Base-by-base conservation (phyloP, 2,797 vertebrate genomes). In the Cirrhinus molitorella region DNA sequence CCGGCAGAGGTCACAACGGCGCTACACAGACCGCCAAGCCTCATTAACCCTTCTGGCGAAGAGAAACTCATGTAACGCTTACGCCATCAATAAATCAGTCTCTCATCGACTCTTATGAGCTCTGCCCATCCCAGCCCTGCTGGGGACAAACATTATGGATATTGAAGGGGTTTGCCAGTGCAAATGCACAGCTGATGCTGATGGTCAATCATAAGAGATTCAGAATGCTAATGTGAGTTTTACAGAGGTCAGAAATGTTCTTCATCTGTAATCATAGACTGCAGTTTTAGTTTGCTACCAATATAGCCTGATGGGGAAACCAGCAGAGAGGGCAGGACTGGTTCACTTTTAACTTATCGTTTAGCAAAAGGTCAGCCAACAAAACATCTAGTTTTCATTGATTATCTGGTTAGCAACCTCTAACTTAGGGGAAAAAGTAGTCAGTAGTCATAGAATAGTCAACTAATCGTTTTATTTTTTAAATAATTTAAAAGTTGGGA, bases 41-140 rank as follows among this genome's bases (percentile, higher is more conserved):
- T 85, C 82, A 91, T 88, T 91, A 91, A 88, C 86, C 80, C 73
- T 51, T 78, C 77, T 88, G 81, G 91, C 85, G 83, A 88, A 85
- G 57, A 80, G 85, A 79, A 88, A 65, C 83, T 43, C 53, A 47
- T 71, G 40, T 17, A 61, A 2, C 17, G 21, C 71, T 45, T 66
- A 57, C 11, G 3, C 17, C 43, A 23, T 75, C 80, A 67, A 43
- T 83, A 83, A 83, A 83, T 83, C 71, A 53, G 49, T 83, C 40
- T 43, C 67, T 16, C 25, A 79, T 79, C 23, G 63, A 79, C 61
- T 45, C 59, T 59, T 45, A 73, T 51, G 55, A 65, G 45, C 49
- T 17, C 71, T 4, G 37, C 6, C 14, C 10, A 4, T 75, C 37
- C 43, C 2, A 14, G 5, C n/a, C 0, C 25, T 61, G 57, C 57